Percentiles rank a stretch among this genome's conserved stretches.
Conservation (phyloP, 2,113 vertebrate genomes). For the Thalassoma bifasciatum region DNA sequence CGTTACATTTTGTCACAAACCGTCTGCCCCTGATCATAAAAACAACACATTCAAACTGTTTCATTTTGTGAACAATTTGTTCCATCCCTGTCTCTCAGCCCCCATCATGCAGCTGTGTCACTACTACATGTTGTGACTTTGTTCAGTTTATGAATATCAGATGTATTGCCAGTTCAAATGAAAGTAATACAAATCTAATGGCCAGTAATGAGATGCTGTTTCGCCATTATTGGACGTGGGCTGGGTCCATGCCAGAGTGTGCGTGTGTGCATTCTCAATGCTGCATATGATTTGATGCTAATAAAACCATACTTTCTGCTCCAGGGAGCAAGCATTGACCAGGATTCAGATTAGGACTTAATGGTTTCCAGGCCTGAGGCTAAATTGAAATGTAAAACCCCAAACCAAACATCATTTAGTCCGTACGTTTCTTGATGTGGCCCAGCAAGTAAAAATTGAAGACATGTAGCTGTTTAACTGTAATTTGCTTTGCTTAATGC, state of each 20-base stretch:
- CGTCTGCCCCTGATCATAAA: constrained; percentile 51
- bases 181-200: constrained; percentile 98
- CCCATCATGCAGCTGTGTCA: constrained; percentile 90
- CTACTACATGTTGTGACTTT: constrained; percentile 89
- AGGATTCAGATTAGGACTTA: constrained; percentile 94
- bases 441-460: constrained; percentile 75
- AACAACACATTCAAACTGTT: constrained; percentile 61
- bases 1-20: constrained; percentile 46
- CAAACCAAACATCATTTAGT: constrained; percentile 93
- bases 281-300: constrained; percentile 87
- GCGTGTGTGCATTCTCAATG: constrained; percentile 25
- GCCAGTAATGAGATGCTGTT: constrained; percentile 97
- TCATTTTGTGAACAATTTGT: constrained; percentile 76
- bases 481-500: constrained; percentile 72
- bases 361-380: constrained; percentile 93
- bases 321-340: constrained; percentile 91
- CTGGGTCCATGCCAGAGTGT: constrained; percentile 76
- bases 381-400: constrained; percentile 89
- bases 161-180: constrained; percentile 95
- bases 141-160: constrained; percentile 91
- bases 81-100: constrained; percentile 57
- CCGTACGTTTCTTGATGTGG: constrained; percentile 80
- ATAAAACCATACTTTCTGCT: constrained; percentile 93
- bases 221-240: constrained; percentile 92
- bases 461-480: constrained; percentile 73